Percentiles rank a stretch among this genome's conserved stretches.
These are phyloP conservation scores for Pangasianodon gigas DNA, from an alignment of 2,113 vertebrate species.

Conservation along the genomic window DNA sequence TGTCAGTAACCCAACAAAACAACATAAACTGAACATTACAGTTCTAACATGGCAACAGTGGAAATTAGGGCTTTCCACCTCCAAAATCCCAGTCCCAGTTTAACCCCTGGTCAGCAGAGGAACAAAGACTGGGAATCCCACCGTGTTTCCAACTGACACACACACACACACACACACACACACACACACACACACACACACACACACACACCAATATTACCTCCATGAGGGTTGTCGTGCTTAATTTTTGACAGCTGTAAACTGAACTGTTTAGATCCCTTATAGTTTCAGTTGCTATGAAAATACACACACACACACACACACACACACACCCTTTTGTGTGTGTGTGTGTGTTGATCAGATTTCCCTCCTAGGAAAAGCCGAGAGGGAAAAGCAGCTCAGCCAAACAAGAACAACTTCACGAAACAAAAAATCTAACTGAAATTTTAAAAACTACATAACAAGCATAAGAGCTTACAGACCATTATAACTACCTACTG, in stretches of 20 bases:
- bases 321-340: slow-evolving; percentile 14
- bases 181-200: background rate
- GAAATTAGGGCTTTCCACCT: background rate
- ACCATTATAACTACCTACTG: background rate
- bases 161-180: background rate
- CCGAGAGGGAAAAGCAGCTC: slow-evolving; percentile 1
- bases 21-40: background rate
- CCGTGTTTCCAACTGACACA: background rate
- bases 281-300: background rate
- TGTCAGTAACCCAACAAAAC: background rate
- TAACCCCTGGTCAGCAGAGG: slow-evolving; percentile 50
- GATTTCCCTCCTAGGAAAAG: background rate
- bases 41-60: background rate
- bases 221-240: background rate
- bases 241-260: background rate
- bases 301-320: slow-evolving; percentile 24
- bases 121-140: slow-evolving; percentile 36
- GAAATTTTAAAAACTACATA: background rate
- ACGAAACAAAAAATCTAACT: background rate
- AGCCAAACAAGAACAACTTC: background rate
- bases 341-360: background rate
- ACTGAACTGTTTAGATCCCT: background rate
- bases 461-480: background rate
- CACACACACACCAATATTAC: background rate
- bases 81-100: background rate